Base-by-base conservation (phyloP, 2,113 vertebrate species). In the Turdus rufiventris region DNA sequence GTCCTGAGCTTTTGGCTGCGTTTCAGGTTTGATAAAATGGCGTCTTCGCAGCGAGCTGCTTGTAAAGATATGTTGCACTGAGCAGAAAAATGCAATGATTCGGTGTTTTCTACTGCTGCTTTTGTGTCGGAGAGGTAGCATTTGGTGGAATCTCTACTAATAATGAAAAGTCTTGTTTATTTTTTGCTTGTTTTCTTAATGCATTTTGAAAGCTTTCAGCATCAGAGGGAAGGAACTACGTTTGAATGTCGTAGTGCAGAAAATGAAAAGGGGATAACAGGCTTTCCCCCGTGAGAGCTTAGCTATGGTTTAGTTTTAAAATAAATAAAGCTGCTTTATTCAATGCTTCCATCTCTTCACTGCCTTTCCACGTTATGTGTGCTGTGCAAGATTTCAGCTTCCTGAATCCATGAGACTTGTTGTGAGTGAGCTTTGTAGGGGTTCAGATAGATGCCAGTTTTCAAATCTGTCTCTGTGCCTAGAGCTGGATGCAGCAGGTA, bases 1-100 rank as follows among this genome's bases (percentile, higher is more conserved):
- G 97, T 96, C 98, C 97, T 93, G 80, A 97, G 98, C 97, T 98
- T 94, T 98, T 99, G 98, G 98, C 98, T 98, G 86, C 88, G 38
- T 94, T 98, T 98, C 98, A 98, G 98, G 90, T 97, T 97, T 98
- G 98, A 98, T 98, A 99, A 99, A 98, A 99, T 99, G 99, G 99
- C 98, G 98, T 98, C 98, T 97, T 91, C 91, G 98, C 98, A 98
- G 96, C 74, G 97, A 96, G 93, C 97, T 96, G 93, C 97, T 97
- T 96, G 97, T 98, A 97, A 86, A 98, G 98, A 96, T 83, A 96
- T 82, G 94, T 97, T 83, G 88, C 97, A 78, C 74, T 9, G 77
- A 90, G 91, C 95, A 92, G 88, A 75, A 88, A 92, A 94, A 88
- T 76, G 94, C 74, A 89, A 53, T 43, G 88, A 71, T 91, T 93